A percentile compares a stretch with the other conserved stretches of the same genome.
Conservation (phyloP, 2,888 invertebrate species). For the Agriotes lineatus region DNA sequence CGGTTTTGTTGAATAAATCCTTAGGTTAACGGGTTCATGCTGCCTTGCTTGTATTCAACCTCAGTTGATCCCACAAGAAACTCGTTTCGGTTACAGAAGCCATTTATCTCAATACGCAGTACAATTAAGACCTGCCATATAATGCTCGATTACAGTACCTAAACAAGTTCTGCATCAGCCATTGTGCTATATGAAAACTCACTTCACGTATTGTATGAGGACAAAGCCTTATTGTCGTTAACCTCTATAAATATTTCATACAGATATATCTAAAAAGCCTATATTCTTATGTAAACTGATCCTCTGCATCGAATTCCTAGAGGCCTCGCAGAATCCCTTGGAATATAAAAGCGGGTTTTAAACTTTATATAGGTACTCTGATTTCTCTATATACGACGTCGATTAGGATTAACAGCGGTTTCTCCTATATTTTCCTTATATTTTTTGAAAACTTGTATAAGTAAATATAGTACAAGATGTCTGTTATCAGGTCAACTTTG, state of each 20-base stretch:
- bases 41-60: no score
- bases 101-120: background rate
- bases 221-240: background rate
- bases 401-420: background rate
- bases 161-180: background rate
- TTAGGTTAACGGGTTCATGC: no score
- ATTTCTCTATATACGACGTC: background rate
- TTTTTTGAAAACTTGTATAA: no score
- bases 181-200: background rate
- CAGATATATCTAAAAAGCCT: background rate
- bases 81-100: background rate
- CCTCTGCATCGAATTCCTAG: conserved; percentile 4
- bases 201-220: background rate
- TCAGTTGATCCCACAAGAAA: no score
- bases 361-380: background rate
- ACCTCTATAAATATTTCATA: conserved; percentile 16
- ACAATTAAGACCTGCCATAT: conserved; percentile 1
- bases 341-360: conserved; percentile 1
- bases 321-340: background rate
- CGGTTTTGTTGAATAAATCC: no score
- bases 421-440: no score
- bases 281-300: conserved; percentile 20
- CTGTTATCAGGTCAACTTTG: no score
- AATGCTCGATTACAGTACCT: background rate
- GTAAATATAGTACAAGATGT: no score